phyloP scores from a whole-genome alignment of 30 jellyfish, hydroid and myxozoan genomes.

The Chironex yamaguchii region DNA sequence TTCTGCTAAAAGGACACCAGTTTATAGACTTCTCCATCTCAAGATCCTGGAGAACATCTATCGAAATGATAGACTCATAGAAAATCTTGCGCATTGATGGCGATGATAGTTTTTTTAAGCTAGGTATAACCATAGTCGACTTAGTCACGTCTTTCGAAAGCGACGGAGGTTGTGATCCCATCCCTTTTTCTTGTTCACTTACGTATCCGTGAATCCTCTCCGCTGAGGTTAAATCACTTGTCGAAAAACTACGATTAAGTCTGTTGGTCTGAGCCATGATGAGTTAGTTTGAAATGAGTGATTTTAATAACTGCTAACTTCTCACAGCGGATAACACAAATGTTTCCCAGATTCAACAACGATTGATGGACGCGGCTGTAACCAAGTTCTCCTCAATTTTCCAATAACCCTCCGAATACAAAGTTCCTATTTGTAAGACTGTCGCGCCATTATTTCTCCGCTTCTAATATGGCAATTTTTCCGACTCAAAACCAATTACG shows the following conservation, averaged over 20 bases:
- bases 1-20: conserved; percentile 76
- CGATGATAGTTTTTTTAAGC: not conserved
- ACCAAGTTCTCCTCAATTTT: no score
- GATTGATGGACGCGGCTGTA: no score
- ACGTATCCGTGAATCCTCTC: conserved; percentile 60
- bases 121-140: conserved; percentile 82
- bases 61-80: conserved; percentile 29
- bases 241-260: conserved; percentile 62
- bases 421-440: no score
- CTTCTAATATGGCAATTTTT: no score
- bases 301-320: no score
- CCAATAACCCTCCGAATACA: no score
- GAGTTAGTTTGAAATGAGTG: no score
- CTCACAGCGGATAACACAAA: no score
- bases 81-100: conserved; percentile 21
- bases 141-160: conserved; percentile 75
- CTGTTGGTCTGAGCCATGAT: no score
- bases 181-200: conserved; percentile 48
- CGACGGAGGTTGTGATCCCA: not conserved
- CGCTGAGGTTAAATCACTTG: conserved; percentile 68
- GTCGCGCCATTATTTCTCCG: no score
- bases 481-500: no score
- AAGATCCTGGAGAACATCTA: not conserved
- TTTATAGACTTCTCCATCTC: conserved; percentile 59
- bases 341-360: no score